phyloP scores from a whole-genome alignment of 2,888 invertebrate species.

The Heliconius ethilla region DNA sequence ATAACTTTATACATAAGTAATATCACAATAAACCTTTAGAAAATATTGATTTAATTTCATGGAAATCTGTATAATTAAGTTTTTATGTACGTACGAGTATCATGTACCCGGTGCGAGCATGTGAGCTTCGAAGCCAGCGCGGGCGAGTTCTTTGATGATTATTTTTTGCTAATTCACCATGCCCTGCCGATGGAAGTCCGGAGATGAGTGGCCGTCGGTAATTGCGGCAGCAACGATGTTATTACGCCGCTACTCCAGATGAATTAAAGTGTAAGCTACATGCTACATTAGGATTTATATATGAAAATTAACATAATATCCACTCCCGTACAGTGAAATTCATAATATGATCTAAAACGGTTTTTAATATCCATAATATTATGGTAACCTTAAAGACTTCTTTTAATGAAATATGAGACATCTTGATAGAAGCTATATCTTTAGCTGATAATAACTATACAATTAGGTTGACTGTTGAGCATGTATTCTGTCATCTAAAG shows the following conservation, averaged over 20 bases:
- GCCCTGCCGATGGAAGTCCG: slow-evolving; percentile 53
- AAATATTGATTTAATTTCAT: slow-evolving; percentile 38
- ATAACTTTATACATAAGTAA: slow-evolving; percentile 1
- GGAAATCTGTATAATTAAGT: slow-evolving; percentile 38
- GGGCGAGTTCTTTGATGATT: slow-evolving; percentile 49
- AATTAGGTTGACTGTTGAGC: background rate
- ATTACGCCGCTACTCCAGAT: slow-evolving; percentile 39
- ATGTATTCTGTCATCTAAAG: background rate
- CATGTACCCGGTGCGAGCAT: slow-evolving; percentile 19
- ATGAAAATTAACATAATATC: slow-evolving; percentile 32
- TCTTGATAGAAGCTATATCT: background rate
- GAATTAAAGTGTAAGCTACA: slow-evolving; percentile 32
- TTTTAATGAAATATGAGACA: slow-evolving; percentile 13
- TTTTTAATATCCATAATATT: slow-evolving; percentile 10
- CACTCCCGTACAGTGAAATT: slow-evolving; percentile 21
- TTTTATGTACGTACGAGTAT: slow-evolving; percentile 33
- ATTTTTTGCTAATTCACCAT: slow-evolving; percentile 57
- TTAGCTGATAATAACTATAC: background rate
- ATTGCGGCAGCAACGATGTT: slow-evolving; percentile 46
- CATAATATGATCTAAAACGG: slow-evolving; percentile 13
- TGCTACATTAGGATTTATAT: slow-evolving; percentile 26
- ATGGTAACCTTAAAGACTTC: background rate
- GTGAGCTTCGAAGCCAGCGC: slow-evolving; percentile 38
- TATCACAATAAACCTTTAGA: background rate
- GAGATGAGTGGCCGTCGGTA: slow-evolving; percentile 50